Evolutionary conservation across 1,140 invertebrate genomes (phyloP).

Genomic region (Probaryconus sp.): DNA sequence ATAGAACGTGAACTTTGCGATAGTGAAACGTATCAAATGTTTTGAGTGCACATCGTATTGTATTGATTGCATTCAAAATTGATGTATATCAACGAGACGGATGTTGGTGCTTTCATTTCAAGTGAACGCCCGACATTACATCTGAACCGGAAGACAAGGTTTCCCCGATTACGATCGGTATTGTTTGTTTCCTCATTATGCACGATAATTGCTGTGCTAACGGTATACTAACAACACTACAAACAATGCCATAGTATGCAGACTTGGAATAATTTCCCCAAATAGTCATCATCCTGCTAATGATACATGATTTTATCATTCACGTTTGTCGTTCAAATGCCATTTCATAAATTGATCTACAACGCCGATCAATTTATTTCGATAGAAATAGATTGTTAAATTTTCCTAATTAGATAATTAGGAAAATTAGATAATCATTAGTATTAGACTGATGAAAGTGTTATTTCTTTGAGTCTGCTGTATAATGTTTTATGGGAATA

Average conservation of each 20-base stretch:
- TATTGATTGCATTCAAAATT: slow-evolving; percentile 45
- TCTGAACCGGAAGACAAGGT: slow-evolving; percentile 54
- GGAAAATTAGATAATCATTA: too few relatives aligned
- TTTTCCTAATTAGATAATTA: too few relatives aligned
- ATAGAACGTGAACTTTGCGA: neutral
- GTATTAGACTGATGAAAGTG: too few relatives aligned
- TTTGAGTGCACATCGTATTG: slow-evolving; percentile 29
- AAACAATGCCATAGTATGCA: slow-evolving; percentile 15
- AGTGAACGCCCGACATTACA: slow-evolving; percentile 53
- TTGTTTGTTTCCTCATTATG: slow-evolving; percentile 62
- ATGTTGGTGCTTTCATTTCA: slow-evolving; percentile 55
- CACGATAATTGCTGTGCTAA: slow-evolving; percentile 52
- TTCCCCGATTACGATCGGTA: slow-evolving; percentile 61
- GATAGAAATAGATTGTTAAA: too few relatives aligned
- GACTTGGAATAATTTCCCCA: slow-evolving; percentile 16
- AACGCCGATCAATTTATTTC: too few relatives aligned
- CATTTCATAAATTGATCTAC: too few relatives aligned
- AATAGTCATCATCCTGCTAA: slow-evolving; percentile 13
- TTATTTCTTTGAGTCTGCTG: too few relatives aligned
- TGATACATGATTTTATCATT: slow-evolving; percentile 5
- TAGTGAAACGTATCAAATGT: slow-evolving; percentile 24
- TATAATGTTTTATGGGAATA: too few relatives aligned
- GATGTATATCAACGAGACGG: slow-evolving; percentile 47
- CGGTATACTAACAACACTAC: slow-evolving; percentile 35
- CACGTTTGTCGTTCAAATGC: too few relatives aligned